Percentiles rank a stretch among this genome's conserved stretches.
These are phyloP conservation scores for Pectinophora gossypiella DNA, from an alignment of 1,140 invertebrate species.

Conservation along the genomic window DNA sequence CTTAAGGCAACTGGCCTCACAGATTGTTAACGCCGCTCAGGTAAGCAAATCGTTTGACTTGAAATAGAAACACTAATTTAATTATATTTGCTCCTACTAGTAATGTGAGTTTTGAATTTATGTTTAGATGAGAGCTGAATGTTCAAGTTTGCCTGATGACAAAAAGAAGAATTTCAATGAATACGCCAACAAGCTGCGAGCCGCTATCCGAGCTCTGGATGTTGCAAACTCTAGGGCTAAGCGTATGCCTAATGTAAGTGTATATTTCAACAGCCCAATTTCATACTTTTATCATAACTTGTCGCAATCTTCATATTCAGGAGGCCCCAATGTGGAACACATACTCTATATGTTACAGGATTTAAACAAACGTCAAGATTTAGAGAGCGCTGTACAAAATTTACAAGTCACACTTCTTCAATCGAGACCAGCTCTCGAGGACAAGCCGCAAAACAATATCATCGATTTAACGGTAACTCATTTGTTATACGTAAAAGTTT, in stretches of 20 bases:
- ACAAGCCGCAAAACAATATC: neutral
- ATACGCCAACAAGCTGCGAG: constrained; percentile 31
- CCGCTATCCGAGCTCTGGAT: constrained; percentile 35
- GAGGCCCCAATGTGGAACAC: no score
- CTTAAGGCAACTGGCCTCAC: constrained; percentile 32
- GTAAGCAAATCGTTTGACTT: constrained; percentile 18
- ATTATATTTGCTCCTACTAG: neutral
- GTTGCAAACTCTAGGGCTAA: constrained; percentile 1
- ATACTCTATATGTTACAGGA: no score
- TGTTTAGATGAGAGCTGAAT: constrained; percentile 23
- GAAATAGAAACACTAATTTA: neutral
- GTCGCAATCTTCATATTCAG: no score
- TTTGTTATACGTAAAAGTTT: neutral
- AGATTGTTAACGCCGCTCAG: constrained; percentile 37
- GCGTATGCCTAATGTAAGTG: neutral
- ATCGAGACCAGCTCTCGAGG: constrained; percentile 14
- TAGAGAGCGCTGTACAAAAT: constrained; percentile 43
- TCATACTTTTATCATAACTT: no score
- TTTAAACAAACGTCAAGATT: constrained; percentile 19
- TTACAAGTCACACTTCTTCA: constrained; percentile 40
- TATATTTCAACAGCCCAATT: no score
- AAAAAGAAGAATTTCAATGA: constrained; percentile 16
- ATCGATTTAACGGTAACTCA: neutral
- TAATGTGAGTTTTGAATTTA: neutral
- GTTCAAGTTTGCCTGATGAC: constrained; percentile 13